A percentile compares a stretch with the other conserved stretches of the same genome.
Evolutionary conservation across 2,113 vertebrate species (phyloP).

Genomic region (Oryctolagus cuniculus): DNA sequence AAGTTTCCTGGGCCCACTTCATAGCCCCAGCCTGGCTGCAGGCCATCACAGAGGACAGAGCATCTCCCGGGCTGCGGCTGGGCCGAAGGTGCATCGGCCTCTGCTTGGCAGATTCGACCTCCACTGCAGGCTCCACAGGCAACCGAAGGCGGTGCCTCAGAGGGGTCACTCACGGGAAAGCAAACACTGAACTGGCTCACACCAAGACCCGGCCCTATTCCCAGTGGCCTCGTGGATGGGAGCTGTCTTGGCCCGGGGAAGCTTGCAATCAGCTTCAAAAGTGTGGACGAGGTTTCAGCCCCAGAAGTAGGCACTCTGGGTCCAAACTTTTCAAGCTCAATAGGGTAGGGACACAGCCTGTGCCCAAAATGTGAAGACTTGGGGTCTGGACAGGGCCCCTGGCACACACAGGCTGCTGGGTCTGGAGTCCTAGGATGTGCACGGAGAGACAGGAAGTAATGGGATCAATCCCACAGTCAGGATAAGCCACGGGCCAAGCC

Average conservation of each 20-base stretch:
- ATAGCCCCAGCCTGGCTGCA: fast-evolving
- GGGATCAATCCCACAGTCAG: background rate
- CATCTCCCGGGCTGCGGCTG: background rate
- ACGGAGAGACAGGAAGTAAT: background rate
- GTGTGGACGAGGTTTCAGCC: background rate
- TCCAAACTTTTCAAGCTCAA: background rate
- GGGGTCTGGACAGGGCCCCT: background rate
- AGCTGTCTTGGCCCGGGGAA: background rate
- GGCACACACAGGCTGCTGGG: background rate
- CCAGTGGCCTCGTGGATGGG: fast-evolving
- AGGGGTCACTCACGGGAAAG: background rate
- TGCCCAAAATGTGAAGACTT: background rate
- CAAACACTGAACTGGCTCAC: slow-evolving; percentile 28
- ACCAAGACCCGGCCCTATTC: background rate
- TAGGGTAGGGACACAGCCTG: background rate
- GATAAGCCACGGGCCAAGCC: too few species aligned
- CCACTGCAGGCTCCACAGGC: too few species aligned
- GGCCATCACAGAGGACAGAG: background rate
- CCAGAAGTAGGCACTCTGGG: background rate
- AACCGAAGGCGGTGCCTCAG: background rate
- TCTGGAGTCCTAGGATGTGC: background rate
- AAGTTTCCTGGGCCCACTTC: background rate
- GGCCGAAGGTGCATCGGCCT: background rate
- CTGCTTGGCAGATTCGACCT: too few species aligned
- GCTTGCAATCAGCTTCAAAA: background rate